These are phyloP conservation scores for Mellivora capensis DNA, from an alignment of 2,113 vertebrate genomes.

Conservation along the genomic window DNA sequence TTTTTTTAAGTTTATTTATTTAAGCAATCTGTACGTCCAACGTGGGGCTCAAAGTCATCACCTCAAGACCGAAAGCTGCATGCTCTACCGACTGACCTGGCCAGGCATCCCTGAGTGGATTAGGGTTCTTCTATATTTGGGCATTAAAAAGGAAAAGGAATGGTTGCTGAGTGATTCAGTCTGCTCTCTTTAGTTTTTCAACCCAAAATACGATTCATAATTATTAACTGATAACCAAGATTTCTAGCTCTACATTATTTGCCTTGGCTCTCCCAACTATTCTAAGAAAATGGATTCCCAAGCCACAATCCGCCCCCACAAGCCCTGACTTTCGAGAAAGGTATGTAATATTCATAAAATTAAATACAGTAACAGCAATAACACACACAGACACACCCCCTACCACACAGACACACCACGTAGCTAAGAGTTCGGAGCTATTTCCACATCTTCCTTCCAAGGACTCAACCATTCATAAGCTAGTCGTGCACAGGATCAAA, in stretches of 20 bases:
- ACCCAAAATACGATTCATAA: not conserved
- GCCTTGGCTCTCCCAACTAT: not conserved
- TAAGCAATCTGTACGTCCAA: not conserved
- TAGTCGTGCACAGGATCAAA: not conserved
- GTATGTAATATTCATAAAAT: not conserved
- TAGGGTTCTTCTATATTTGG: not conserved
- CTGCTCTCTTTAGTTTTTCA: not conserved
- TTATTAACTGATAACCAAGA: not conserved
- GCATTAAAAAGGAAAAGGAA: not conserved
- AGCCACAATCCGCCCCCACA: not conserved
- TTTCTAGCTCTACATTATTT: not conserved
- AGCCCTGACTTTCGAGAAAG: not conserved
- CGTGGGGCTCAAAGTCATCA: not conserved
- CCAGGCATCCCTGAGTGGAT: not conserved
- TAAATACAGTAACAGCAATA: not conserved
- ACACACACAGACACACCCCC: not conserved
- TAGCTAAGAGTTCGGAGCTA: not conserved
- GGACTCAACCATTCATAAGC: not conserved
- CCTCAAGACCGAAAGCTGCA: not conserved
- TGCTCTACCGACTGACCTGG: not conserved
- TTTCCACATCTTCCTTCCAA: not conserved
- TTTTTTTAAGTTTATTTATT: not conserved
- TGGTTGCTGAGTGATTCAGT: not conserved
- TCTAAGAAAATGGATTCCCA: constrained; percentile 6
- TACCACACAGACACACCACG: not conserved